Evolutionary conservation across 2,113 vertebrate species (phyloP).

Genomic region (Chionis minor): DNA sequence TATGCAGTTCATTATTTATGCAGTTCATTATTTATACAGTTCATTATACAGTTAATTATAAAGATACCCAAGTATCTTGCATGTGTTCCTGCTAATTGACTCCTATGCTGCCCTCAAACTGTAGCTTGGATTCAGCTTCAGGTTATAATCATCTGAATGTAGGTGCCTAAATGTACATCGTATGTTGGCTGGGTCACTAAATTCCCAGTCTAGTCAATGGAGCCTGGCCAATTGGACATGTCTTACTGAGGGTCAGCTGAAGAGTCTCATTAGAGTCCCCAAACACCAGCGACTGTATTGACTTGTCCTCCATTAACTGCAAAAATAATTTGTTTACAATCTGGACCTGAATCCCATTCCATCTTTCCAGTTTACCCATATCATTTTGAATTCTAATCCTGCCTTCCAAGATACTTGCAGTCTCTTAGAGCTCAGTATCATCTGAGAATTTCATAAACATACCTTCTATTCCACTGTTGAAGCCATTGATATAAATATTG

Average conservation of each 20-base stretch:
- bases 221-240: not conserved
- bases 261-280: not conserved
- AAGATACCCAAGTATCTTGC: not conserved
- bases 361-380: not conserved
- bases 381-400: not conserved
- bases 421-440: not conserved
- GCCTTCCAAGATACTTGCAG: not conserved
- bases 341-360: not conserved
- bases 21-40: not conserved
- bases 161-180: not conserved
- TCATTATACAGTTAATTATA: not conserved
- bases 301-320: not conserved
- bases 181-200: not conserved
- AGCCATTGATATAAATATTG: not conserved
- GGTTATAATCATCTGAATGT: not conserved
- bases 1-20: not conserved
- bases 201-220: not conserved
- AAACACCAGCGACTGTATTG: not conserved
- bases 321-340: conserved; percentile 29
- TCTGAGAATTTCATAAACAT: not conserved
- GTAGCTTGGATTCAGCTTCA: not conserved
- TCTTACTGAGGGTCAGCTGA: not conserved
- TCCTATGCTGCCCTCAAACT: not conserved
- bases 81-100: not conserved
- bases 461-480: not conserved